These are phyloP conservation scores for Haplotaxodon microlepis DNA, from an alignment of 2,113 vertebrate genomes.

Conservation along the genomic window DNA sequence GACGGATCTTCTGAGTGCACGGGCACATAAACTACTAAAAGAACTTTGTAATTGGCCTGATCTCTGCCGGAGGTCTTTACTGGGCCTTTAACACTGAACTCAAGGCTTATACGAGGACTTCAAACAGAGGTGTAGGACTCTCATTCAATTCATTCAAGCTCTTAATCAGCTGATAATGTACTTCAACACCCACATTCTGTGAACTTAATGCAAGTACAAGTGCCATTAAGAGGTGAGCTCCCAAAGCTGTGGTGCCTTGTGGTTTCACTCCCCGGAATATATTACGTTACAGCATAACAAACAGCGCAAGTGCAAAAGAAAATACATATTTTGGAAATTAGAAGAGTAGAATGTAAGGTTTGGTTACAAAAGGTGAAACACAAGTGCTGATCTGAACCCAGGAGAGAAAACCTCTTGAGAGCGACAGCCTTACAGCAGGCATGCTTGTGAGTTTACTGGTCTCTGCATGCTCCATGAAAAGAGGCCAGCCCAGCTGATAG, in stretches of 20 bases:
- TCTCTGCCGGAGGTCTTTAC: neutral
- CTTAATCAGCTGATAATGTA: neutral
- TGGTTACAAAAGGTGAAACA: neutral
- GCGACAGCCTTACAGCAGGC: constrained; percentile 26
- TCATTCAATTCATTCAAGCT: constrained; percentile 4
- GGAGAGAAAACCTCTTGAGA: neutral
- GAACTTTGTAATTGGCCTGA: neutral
- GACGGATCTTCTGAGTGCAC: neutral
- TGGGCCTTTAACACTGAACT: neutral
- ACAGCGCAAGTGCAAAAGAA: neutral
- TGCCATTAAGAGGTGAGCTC: neutral
- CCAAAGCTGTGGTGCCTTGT: neutral
- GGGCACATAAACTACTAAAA: neutral
- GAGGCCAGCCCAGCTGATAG: constrained; percentile 1
- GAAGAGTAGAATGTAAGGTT: neutral
- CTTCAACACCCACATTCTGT: neutral
- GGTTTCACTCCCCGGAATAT: neutral
- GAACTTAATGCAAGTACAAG: neutral
- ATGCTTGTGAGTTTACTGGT: constrained; percentile 34
- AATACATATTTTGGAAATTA: neutral
- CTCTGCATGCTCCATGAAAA: constrained; percentile 47
- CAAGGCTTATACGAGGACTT: neutral
- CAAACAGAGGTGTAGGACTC: neutral
- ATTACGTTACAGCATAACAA: neutral
- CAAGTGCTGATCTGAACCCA: neutral